Evolutionary conservation across 2,113 vertebrate species (phyloP).

Genomic region (Gavia stellata): DNA sequence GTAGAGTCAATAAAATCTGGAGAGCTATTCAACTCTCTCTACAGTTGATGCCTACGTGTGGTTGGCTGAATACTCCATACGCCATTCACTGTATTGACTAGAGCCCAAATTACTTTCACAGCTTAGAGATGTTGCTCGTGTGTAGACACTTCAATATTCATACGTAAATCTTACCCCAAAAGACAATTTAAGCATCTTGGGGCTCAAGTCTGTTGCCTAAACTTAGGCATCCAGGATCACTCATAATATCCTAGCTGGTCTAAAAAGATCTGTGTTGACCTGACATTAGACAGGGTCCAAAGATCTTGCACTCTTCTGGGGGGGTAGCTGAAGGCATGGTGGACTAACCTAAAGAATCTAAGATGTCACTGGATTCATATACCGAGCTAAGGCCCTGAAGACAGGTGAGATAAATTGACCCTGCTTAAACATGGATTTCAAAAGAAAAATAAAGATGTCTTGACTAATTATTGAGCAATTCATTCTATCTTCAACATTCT

Average conservation of each 20-base stretch:
- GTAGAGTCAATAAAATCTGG: background rate
- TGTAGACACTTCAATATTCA: background rate
- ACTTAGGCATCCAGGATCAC: background rate
- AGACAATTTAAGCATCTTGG: background rate
- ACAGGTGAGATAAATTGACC: background rate
- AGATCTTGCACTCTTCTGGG: background rate
- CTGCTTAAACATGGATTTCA: accelerated
- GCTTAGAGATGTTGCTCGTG: background rate
- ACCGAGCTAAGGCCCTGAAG: background rate
- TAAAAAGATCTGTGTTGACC: background rate
- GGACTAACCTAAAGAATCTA: background rate
- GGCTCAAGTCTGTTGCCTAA: background rate
- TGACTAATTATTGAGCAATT: background rate
- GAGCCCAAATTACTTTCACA: background rate
- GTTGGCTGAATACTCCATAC: background rate
- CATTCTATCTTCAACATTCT: background rate
- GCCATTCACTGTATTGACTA: background rate
- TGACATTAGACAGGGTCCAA: background rate
- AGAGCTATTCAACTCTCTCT: background rate
- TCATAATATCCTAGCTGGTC: background rate
- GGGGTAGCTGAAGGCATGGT: background rate
- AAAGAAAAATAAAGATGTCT: background rate
- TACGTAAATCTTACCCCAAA: background rate
- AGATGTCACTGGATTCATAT: background rate
- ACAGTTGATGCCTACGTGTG: background rate